Evolutionary conservation across 2,113 vertebrate species (phyloP).

Genomic region (Bufo bufo): DNA sequence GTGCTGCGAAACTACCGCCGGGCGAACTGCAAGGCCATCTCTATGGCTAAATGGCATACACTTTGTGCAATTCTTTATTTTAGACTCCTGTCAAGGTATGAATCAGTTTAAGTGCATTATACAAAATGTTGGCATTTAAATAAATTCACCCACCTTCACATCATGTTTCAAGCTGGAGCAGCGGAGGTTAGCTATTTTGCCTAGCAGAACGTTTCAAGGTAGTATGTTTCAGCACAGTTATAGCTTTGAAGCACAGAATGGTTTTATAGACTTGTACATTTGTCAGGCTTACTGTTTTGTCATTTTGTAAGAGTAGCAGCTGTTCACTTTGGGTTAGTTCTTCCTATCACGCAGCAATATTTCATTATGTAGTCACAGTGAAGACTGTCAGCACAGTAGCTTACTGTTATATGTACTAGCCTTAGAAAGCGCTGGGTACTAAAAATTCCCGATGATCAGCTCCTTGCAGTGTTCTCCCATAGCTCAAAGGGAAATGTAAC

Average conservation of each 20-base stretch:
- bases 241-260: conserved; percentile 46
- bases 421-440: conserved; percentile 34
- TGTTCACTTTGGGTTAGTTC: conserved; percentile 51
- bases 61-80: neutral
- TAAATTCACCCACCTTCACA: conserved; percentile 26
- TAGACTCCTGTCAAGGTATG: neutral
- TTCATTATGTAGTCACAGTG: conserved; percentile 50
- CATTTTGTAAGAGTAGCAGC: conserved; percentile 57
- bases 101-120: neutral
- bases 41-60: no score
- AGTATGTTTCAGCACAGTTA: conserved; percentile 42
- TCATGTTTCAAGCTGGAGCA: neutral
- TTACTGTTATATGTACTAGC: conserved; percentile 51
- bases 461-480: conserved; percentile 51
- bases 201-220: conserved; percentile 46
- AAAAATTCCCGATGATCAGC: conserved; percentile 55
- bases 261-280: conserved; percentile 55
- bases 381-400: conserved; percentile 55
- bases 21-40: no score
- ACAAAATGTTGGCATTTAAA: conserved; percentile 29
- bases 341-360: conserved; percentile 47
- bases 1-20: no score
- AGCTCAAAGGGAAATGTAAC: conserved; percentile 58
- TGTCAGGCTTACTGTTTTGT: conserved; percentile 55
- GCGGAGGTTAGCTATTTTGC: conserved; percentile 25